phyloP scores from a whole-genome alignment of 1,140 invertebrate species.

The Nasonia longicornis region DNA sequence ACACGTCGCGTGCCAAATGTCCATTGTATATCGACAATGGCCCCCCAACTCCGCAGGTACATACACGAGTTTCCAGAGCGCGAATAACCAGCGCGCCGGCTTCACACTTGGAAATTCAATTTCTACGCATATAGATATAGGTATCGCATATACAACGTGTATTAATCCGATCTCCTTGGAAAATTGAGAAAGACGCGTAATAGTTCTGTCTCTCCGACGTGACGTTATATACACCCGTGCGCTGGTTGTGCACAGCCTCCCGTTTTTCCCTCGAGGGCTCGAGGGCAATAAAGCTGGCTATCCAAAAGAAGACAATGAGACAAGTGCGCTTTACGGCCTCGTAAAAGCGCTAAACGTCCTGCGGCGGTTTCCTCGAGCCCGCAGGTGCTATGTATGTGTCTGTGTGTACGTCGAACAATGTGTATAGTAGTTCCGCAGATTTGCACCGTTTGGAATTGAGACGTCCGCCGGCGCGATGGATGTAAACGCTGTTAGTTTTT shows the following conservation, averaged over 20 bases:
- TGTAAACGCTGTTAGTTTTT: too few species aligned
- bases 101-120: background rate
- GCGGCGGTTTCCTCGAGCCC: background rate
- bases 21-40: background rate
- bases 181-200: background rate
- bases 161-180: background rate
- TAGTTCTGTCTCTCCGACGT: background rate
- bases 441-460: too few species aligned
- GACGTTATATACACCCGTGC: too few species aligned
- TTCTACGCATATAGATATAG: background rate
- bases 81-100: background rate
- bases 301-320: slow-evolving; percentile 27
- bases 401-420: background rate
- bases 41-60: background rate
- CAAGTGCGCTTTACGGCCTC: slow-evolving; percentile 41
- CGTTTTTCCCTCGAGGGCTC: background rate
- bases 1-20: background rate
- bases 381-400: background rate
- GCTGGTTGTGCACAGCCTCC: too few species aligned
- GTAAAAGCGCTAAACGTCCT: slow-evolving; percentile 38
- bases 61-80: background rate
- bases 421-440: too few species aligned
- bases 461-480: too few species aligned
- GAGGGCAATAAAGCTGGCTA: background rate
- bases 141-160: too few species aligned